Conservation (phyloP, 2,888 invertebrate species). For the Acronicta aceris region DNA sequence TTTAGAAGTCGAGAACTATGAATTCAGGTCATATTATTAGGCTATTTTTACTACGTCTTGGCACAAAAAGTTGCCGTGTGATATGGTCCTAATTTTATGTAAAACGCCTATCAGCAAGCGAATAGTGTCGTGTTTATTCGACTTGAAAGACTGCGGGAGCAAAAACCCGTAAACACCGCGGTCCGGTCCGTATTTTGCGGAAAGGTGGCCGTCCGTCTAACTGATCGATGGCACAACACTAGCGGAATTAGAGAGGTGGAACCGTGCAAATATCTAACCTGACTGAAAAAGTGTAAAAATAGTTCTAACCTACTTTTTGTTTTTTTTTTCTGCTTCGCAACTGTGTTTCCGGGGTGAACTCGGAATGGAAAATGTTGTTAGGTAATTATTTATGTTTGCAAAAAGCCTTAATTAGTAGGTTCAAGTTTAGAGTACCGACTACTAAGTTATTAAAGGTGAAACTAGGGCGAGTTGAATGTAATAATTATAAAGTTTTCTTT, state of each 20-base stretch:
- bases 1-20: too few relatives aligned
- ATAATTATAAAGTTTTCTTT: constrained; percentile 19
- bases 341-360: constrained; percentile 14
- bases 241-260: constrained; percentile 60
- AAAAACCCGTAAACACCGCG: constrained; percentile 74
- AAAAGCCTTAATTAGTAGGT: constrained; percentile 42
- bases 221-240: constrained; percentile 77
- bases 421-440: neutral
- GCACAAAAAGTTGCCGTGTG: neutral
- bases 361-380: constrained; percentile 23
- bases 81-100: constrained; percentile 25
- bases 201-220: constrained; percentile 79
- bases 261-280: constrained; percentile 51
- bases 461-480: constrained; percentile 13
- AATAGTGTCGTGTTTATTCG: constrained; percentile 55
- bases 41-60: too few relatives aligned
- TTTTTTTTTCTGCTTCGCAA: constrained; percentile 26
- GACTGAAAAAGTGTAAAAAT: constrained; percentile 44
- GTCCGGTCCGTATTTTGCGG: constrained; percentile 76
- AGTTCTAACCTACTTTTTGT: constrained; percentile 37
- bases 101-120: constrained; percentile 39
- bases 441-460: constrained; percentile 13
- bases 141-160: constrained; percentile 55
- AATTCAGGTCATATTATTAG: too few relatives aligned
- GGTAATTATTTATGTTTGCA: constrained; percentile 23